Evolutionary conservation across 1,140 invertebrate species (phyloP).

Genomic region (Chlorops oryzae): DNA sequence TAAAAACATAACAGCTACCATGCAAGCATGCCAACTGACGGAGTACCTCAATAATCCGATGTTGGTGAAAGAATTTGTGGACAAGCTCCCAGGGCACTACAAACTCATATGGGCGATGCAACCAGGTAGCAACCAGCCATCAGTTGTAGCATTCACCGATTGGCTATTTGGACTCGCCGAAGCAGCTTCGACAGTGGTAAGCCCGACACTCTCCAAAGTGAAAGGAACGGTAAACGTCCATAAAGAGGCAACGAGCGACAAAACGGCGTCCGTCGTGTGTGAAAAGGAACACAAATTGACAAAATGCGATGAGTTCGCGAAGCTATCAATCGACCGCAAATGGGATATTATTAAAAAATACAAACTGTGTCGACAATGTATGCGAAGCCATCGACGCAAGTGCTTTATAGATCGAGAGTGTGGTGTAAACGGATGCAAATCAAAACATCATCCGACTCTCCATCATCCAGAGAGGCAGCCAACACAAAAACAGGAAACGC

Average conservation of each 20-base stretch:
- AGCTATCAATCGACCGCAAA: no score
- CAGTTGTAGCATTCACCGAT: no score
- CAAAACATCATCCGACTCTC: conserved; percentile 5
- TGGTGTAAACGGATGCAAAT: conserved; percentile 1
- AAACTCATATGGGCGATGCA: conserved; percentile 9
- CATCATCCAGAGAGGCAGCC: no score
- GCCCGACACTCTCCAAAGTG: no score
- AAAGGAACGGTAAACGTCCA: no score
- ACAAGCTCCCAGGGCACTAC: conserved; percentile 7
- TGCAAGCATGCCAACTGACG: conserved; percentile 7
- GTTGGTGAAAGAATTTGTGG: conserved; percentile 1
- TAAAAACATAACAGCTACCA: conserved; percentile 6
- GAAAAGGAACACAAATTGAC: no score
- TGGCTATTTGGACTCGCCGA: no score
- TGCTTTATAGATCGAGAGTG: conserved; percentile 1
- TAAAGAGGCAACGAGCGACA: no score
- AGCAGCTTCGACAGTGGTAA: no score
- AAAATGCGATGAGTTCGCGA: no score
- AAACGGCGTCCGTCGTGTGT: no score
- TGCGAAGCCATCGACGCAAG: background rate
- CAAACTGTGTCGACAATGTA: conserved; percentile 7
- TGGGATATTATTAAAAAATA: conserved; percentile 1
- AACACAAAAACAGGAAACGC: no score
- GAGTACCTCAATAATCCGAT: conserved; percentile 6
- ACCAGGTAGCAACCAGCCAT: background rate